These are phyloP conservation scores for Sialis fuliginosa DNA, from an alignment of 2,888 invertebrate genomes.

Conservation along the genomic window DNA sequence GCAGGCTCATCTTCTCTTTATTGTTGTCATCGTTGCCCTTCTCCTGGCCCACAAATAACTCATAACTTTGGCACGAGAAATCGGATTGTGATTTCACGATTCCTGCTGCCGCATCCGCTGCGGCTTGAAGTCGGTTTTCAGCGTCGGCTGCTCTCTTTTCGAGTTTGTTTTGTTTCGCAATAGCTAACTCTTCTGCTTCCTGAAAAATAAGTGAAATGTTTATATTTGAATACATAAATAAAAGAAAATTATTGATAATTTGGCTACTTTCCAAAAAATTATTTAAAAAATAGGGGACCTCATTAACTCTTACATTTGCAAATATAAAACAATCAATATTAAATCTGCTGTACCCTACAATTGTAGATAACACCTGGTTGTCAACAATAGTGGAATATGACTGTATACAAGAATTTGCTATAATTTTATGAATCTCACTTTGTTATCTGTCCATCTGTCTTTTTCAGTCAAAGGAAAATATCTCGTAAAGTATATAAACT, in stretches of 20 bases:
- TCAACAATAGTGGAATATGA: too few relatives aligned
- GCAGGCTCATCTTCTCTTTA: slow-evolving; percentile 80
- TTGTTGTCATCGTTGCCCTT: slow-evolving; percentile 79
- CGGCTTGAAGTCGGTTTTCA: slow-evolving; percentile 31
- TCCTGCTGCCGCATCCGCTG: slow-evolving; percentile 38
- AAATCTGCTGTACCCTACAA: too few relatives aligned
- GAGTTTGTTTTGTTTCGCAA: slow-evolving; percentile 44
- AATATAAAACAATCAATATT: too few relatives aligned
- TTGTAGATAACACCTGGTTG: too few relatives aligned
- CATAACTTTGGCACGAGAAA: slow-evolving; percentile 83
- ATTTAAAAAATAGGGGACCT: not conserved
- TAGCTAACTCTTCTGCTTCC: slow-evolving; percentile 76
- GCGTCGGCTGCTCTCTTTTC: slow-evolving; percentile 46
- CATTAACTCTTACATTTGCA: not conserved
- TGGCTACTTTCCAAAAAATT: not conserved
- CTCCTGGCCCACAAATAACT: slow-evolving; percentile 77
- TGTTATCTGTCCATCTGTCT: too few relatives aligned
- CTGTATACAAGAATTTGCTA: too few relatives aligned
- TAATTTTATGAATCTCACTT: too few relatives aligned
- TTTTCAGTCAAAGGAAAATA: too few relatives aligned
- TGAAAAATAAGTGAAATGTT: slow-evolving; percentile 19
- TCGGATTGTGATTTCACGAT: slow-evolving; percentile 82
- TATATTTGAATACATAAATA: too few relatives aligned
- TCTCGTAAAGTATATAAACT: too few relatives aligned
- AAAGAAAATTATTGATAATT: not conserved